Conservation (phyloP, 2,113 vertebrate species). For the Sebastes fasciatus region DNA sequence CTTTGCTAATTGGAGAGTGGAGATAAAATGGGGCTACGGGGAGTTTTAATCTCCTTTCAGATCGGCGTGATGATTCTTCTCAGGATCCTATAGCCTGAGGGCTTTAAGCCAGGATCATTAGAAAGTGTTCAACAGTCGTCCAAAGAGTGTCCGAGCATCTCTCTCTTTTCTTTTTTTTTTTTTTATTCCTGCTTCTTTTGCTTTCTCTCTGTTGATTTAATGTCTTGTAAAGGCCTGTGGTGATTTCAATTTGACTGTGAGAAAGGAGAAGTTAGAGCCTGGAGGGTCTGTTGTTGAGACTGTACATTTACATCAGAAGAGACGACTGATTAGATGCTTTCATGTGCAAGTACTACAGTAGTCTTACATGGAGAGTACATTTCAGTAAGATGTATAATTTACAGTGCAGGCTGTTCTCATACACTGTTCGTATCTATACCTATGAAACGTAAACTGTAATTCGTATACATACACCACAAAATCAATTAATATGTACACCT, state of each 20-base stretch:
- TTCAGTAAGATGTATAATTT: background rate
- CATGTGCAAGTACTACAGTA: background rate
- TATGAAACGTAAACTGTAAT: too few relatives aligned
- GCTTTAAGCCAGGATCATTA: conserved; percentile 70
- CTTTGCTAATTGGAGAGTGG: conserved; percentile 73
- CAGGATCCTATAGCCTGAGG: conserved; percentile 48
- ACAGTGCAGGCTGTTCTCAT: background rate
- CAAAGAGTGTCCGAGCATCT: conserved; percentile 41
- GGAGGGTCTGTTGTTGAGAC: conserved; percentile 4
- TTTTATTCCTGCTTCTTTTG: conserved; percentile 11
- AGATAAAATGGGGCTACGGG: conserved; percentile 65
- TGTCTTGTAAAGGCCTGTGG: conserved; percentile 38
- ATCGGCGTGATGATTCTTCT: conserved; percentile 60
- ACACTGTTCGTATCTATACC: too few relatives aligned
- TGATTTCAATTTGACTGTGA: conserved; percentile 32
- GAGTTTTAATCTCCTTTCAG: conserved; percentile 73
- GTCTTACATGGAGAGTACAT: conserved; percentile 9
- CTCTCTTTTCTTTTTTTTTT: background rate
- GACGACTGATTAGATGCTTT: background rate
- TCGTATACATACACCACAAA: too few relatives aligned
- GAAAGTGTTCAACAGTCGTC: conserved; percentile 61
- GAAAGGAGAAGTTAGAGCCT: conserved; percentile 12
- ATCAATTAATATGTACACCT: too few relatives aligned
- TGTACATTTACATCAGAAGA: background rate
- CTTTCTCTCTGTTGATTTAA: conserved; percentile 47